Evolutionary conservation across 2,888 invertebrate species (phyloP).

Genomic region (Salticus scenicus): DNA sequence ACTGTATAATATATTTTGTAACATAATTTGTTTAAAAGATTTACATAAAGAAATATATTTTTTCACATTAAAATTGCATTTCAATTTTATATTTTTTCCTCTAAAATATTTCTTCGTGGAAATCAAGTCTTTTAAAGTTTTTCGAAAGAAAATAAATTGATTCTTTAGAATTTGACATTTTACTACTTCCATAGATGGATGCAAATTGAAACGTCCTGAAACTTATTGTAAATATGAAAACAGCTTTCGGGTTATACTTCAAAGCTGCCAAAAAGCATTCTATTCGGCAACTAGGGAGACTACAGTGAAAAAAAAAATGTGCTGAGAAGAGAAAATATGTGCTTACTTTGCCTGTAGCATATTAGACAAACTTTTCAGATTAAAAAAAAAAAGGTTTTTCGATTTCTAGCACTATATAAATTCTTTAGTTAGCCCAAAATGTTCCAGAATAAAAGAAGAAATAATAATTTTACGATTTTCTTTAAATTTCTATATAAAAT

Average conservation of each 20-base stretch:
- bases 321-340: conserved; percentile 19
- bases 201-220: conserved; percentile 13
- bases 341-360: conserved; percentile 7
- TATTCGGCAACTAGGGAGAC: neutral
- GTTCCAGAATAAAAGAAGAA: too few relatives aligned
- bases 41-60: too few relatives aligned
- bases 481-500: too few relatives aligned
- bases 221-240: conserved; percentile 9
- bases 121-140: too few relatives aligned
- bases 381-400: too few relatives aligned
- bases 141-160: neutral
- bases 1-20: too few relatives aligned
- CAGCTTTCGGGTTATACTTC: conserved; percentile 6
- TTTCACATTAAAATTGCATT: too few relatives aligned
- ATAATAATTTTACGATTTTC: too few relatives aligned
- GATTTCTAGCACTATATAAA: too few relatives aligned
- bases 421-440: too few relatives aligned
- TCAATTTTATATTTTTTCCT: too few relatives aligned
- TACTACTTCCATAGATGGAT: neutral
- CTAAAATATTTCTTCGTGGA: neutral
- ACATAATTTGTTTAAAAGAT: too few relatives aligned
- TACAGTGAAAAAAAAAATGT: neutral
- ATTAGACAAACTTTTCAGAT: conserved; percentile 26
- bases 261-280: conserved; percentile 10
- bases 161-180: neutral